Conservation (phyloP, 2,888 invertebrate genomes). For the Drosophila anomelani region DNA sequence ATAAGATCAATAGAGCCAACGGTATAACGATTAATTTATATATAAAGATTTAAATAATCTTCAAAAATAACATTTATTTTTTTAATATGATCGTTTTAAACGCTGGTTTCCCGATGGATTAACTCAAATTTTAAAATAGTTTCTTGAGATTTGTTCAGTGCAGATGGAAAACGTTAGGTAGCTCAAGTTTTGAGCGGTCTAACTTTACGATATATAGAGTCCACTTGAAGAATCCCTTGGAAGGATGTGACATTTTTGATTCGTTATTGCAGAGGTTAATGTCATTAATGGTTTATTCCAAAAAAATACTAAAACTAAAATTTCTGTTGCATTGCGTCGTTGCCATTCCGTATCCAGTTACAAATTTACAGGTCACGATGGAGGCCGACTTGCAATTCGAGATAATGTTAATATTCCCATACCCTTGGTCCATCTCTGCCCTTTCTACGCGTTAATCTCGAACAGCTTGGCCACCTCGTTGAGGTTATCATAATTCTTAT, state of each 20-base stretch:
- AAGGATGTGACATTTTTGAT: neutral
- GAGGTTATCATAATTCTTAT: constrained; percentile 93
- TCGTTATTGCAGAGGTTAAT: constrained; percentile 7
- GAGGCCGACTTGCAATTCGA: constrained; percentile 3
- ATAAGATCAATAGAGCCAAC: neutral
- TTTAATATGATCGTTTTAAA: neutral
- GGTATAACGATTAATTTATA: neutral
- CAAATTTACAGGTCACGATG: neutral
- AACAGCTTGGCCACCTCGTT: constrained; percentile 98
- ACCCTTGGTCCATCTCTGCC: constrained; percentile 7
- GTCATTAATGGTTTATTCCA: constrained; percentile 57
- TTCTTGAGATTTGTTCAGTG: neutral
- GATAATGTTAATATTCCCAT: neutral
- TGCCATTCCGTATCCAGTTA: constrained; percentile 39
- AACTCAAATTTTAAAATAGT: constrained; percentile 3
- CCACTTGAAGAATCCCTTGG: neutral
- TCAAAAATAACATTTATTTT: neutral
- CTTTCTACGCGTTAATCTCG: constrained; percentile 89
- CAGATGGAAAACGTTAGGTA: neutral
- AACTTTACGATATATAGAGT: neutral
- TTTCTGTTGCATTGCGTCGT: constrained; percentile 64
- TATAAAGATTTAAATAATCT: neutral
- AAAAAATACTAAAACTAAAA: constrained; percentile 73
- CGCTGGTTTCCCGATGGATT: neutral
- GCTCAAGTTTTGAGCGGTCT: neutral